Evolutionary conservation across 2,113 vertebrate species (phyloP), one percentile per base, ranked within the genome.

Genomic region (Numenius arquata): DNA sequence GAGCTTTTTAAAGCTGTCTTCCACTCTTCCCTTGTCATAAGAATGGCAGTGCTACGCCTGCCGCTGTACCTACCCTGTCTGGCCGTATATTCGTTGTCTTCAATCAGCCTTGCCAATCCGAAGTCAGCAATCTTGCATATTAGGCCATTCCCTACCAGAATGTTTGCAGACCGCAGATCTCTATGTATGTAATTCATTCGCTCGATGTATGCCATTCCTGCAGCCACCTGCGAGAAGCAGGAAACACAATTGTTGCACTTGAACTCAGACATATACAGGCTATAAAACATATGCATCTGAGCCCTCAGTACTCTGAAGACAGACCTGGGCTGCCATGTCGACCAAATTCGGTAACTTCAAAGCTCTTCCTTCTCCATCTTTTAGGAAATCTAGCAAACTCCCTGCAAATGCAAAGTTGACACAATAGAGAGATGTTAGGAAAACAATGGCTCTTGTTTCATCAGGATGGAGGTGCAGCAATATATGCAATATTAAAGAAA

Each of bases 181-280:
- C 99, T 98, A 98, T 99, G 99, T 94, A 99, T 99, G 76, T 99
- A 99, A 97, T 99, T 99, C 99, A 99, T 99, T 84, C 99, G 98
- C 97, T 99, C 99, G 4, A 99, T 99, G 97, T 99, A 99, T 15
- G 99, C 99, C 99, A 99, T 99, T 34, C 99, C 99, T 15, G 98
- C 99, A 7, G 99, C 99, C 95, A 99, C 98, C 99, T 99, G 97
- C 0, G 15, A 23, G 81, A 74, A 89, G 59, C 47, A 70, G 3
- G 27, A 45, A 55, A 89, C n/a, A 65, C 34, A 88, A n/a, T 5
- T 1, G 3, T 43, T 0, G 36, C 70, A 20, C 47, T 50, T 86
- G 5, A 62, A 30, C 43, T 71, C 75, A 3, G 2, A 25, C 43
- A 15, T 0, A 25, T 9, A 9, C 0, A 3, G n/a, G n/a, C 43